phyloP scores from a whole-genome alignment of 2,888 invertebrate genomes.

The Troides aeacus region DNA sequence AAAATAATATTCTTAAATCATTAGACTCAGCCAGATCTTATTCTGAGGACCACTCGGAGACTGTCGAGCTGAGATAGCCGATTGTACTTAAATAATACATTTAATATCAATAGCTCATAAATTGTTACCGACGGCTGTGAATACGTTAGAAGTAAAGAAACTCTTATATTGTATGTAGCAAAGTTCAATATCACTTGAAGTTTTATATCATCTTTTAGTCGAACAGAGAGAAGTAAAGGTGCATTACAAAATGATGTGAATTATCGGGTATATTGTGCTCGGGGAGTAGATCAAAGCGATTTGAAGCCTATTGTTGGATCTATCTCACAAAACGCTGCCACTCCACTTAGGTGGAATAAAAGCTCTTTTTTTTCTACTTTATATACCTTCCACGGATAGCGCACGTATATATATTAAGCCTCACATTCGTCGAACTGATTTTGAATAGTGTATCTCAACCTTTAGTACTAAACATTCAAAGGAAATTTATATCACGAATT shows the following conservation, averaged over 20 bases:
- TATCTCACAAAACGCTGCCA: not conserved
- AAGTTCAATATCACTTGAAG: not conserved
- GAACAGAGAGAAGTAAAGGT: not conserved
- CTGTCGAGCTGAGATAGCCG: no score
- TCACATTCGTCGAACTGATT: no score
- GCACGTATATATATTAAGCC: no score
- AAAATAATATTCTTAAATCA: no score
- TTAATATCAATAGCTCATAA: conserved; percentile 3
- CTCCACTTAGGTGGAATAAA: conserved; percentile 6
- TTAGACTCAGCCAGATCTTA: no score
- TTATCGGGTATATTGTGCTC: conserved; percentile 9
- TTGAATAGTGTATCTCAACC: no score
- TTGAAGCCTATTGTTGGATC: conserved; percentile 32
- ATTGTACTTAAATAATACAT: no score
- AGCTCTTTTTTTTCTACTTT: conserved; percentile 8
- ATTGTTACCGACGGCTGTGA: not conserved
- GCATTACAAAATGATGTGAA: conserved; percentile 15
- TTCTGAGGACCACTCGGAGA: no score
- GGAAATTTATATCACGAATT: no score
- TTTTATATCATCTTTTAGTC: not conserved
- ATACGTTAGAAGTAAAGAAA: not conserved
- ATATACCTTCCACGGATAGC: not conserved
- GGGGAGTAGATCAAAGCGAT: conserved; percentile 6
- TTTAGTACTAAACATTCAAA: no score
- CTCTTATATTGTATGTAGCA: not conserved